phyloP scores from a whole-genome alignment of 1,140 invertebrate genomes.

The Pogonognathellus flavescens region DNA sequence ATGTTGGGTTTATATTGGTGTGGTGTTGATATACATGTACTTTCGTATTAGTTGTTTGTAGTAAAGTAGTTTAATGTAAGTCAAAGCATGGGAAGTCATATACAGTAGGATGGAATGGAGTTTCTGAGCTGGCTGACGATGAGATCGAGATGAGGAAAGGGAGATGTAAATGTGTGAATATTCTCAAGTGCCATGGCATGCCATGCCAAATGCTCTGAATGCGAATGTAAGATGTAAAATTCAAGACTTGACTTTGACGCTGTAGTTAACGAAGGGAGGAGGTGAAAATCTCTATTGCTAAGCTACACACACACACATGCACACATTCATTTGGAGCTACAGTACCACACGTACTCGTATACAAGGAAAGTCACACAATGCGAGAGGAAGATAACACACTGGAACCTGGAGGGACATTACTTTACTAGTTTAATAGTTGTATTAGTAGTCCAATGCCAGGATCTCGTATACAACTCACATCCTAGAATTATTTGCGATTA shows the following conservation, averaged over 20 bases:
- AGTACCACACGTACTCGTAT: too few relatives aligned
- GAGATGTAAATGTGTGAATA: constrained; percentile 42
- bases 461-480: constrained; percentile 39
- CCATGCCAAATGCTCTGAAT: constrained; percentile 25
- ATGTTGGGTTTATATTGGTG: too few relatives aligned
- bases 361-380: too few relatives aligned
- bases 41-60: background rate
- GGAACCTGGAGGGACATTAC: background rate
- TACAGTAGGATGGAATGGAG: background rate
- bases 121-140: background rate
- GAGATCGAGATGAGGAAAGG: constrained; percentile 7
- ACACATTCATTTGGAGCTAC: too few relatives aligned
- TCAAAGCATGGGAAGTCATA: constrained; percentile 21
- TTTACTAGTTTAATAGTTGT: constrained; percentile 21
- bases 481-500: constrained; percentile 52
- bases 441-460: constrained; percentile 9
- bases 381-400: constrained; percentile 16
- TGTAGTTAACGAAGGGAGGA: constrained; percentile 26
- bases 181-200: constrained; percentile 41
- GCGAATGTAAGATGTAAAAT: constrained; percentile 43
- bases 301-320: constrained; percentile 1
- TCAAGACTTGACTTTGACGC: constrained; percentile 45
- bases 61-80: background rate
- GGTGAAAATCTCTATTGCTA: constrained; percentile 46
- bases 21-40: too few relatives aligned